Conservation (phyloP, 2,888 invertebrate genomes). For the Tanypteryx hageni region DNA sequence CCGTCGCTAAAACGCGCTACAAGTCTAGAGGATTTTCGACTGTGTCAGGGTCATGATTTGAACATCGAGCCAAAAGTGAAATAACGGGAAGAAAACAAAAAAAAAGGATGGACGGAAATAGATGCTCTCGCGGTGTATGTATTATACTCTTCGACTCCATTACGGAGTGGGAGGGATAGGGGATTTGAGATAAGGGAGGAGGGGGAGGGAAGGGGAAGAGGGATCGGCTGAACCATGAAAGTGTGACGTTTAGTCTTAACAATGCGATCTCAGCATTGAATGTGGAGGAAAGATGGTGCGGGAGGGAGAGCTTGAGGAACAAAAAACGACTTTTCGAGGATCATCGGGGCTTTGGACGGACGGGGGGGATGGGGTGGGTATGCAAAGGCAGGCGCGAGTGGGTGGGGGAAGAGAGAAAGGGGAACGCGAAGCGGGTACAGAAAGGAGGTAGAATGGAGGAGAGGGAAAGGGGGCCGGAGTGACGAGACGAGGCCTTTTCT, state of each 20-base stretch:
- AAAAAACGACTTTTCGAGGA: neutral
- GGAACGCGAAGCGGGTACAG: too few relatives aligned
- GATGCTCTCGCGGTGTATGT: neutral
- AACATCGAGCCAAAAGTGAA: neutral
- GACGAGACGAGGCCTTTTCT: neutral
- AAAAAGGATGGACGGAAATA: neutral
- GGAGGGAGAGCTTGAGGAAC: neutral
- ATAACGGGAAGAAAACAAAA: neutral
- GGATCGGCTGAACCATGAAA: neutral
- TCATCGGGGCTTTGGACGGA: too few relatives aligned
- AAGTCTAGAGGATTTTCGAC: neutral
- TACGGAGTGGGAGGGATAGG: neutral
- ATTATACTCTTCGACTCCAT: neutral
- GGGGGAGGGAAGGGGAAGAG: neutral
- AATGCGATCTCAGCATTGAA: neutral
- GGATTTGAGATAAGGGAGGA: neutral
- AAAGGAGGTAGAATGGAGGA: neutral
- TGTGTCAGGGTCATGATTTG: neutral
- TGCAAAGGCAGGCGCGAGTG: too few relatives aligned
- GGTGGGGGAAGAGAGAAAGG: neutral
- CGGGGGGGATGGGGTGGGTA: too few relatives aligned
- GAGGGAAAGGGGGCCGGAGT: neutral
- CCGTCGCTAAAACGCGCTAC: neutral
- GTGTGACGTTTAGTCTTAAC: constrained; percentile 3
- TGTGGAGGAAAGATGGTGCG: neutral